These are phyloP conservation scores for Plumapathes pennacea DNA, from an alignment of 92 coral and sea anemone species.

Conservation along the genomic window DNA sequence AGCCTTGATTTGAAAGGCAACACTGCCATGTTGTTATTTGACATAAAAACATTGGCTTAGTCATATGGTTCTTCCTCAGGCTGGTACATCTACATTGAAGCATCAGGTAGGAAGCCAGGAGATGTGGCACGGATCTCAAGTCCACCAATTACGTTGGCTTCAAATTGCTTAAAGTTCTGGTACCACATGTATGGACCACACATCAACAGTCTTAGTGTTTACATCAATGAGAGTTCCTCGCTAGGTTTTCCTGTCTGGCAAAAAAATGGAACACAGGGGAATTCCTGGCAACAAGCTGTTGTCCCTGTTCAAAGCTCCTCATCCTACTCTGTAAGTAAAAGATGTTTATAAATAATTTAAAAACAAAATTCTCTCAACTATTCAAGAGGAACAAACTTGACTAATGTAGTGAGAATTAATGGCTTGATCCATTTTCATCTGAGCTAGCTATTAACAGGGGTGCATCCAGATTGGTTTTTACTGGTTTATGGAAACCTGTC, in stretches of 20 bases:
- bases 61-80: conserved; percentile 17
- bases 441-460: too few relatives aligned
- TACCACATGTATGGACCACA: conserved; percentile 84
- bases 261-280: conserved; percentile 64
- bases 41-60: background rate
- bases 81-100: conserved; percentile 71
- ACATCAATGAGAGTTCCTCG: conserved; percentile 51
- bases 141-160: conserved; percentile 53
- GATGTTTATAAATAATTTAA: too few relatives aligned
- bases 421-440: too few relatives aligned
- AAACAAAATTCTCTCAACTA: too few relatives aligned
- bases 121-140: conserved; percentile 72
- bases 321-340: conserved; percentile 71
- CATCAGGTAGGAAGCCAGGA: conserved; percentile 5
- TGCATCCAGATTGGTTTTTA: too few relatives aligned
- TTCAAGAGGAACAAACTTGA: too few relatives aligned
- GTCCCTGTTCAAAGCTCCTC: conserved; percentile 50
- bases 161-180: conserved; percentile 80
- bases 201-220: conserved; percentile 54
- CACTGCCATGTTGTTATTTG: background rate
- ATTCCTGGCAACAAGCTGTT: conserved; percentile 48
- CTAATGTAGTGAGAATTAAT: too few relatives aligned
- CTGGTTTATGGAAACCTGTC: too few relatives aligned
- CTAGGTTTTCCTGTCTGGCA: conserved; percentile 57
- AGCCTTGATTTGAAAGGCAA: too few relatives aligned